Evolutionary conservation across 2,888 invertebrate species (phyloP), one percentile per base, ranked within the genome.

Genomic region (Lycophotia porphyrea): DNA sequence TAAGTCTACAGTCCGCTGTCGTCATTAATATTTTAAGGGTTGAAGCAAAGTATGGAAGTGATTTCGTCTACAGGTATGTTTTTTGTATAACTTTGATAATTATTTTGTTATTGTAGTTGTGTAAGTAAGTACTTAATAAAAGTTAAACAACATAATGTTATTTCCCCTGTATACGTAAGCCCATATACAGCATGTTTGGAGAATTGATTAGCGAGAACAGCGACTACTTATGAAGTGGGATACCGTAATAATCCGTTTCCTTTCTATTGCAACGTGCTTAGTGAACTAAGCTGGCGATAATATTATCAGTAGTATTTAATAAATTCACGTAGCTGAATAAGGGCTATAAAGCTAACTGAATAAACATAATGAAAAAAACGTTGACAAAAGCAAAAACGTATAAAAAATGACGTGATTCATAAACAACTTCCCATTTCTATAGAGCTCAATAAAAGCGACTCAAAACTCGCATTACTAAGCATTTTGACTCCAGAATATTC

Each of bases 391-490:
- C 39, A 61, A 65, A 61, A 66, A 80, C 5, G 21, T 72, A 72
- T 66, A 60, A 75, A 63, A 74, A 67, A 52, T 13, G 0, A 47
- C 67, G 58, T 85, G 47, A 71, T 64, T 85, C 61, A 58, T 73
- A 66, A 39, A 49, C n/a, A 68, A 82, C 64, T 55, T 55, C 47
- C 27, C 13, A 86, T 73, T 73, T 78, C 73, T 83, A 78, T 65
- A 86, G 82, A 82, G 31, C 61, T 69, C 68, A 55, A 83, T 85
- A 70, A 73, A 78, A 78, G 49, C 71, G 13, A 69, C 44, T 86
- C 52, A 68, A 74, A 83, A 84, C 71, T 84, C 71, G 61, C 71
- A 69, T 80, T 66, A 80, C 70, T 76, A 64, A 84, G 66, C 81
- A 80, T 76, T 80, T 70, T 72, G 44, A 65, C 71, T 78, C 69